Percentiles rank a stretch among this genome's conserved stretches.
Conservation (phyloP, 2,888 invertebrate genomes). For the Pseudolycoriella hygida region DNA sequence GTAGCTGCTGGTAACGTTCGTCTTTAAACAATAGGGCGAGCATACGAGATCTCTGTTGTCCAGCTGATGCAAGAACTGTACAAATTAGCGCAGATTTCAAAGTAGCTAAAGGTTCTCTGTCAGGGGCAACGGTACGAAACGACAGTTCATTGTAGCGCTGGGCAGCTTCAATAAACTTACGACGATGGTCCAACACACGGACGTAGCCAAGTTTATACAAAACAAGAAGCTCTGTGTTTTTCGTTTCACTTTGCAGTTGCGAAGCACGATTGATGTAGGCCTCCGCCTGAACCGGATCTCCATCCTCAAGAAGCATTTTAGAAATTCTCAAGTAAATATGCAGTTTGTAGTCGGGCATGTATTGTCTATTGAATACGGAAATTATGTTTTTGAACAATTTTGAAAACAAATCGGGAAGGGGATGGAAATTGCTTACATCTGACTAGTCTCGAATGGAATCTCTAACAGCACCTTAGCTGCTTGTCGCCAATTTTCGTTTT, state of each 20-base stretch:
- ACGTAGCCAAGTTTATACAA: constrained; percentile 98
- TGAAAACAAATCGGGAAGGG: too few species aligned
- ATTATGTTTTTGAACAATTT: not conserved
- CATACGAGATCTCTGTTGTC: constrained; percentile 93
- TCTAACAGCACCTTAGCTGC: constrained; percentile 91
- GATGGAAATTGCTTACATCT: constrained; percentile 46
- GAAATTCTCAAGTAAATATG: constrained; percentile 96
- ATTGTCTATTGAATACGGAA: constrained; percentile 48
- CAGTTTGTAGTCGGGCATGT: constrained; percentile 89
- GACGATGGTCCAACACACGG: constrained; percentile 81
- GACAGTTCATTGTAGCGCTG: constrained; percentile 60
- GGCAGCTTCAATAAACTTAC: constrained; percentile 53
- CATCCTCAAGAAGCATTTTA: constrained; percentile 83
- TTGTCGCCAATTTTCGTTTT: constrained; percentile 85
- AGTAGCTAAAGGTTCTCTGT: constrained; percentile 86
- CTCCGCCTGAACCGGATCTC: constrained; percentile 93
- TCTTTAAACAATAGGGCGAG: constrained; percentile 95
- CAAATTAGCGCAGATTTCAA: constrained; percentile 91
- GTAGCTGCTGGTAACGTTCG: constrained; percentile 89
- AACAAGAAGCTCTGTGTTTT: constrained; percentile 83
- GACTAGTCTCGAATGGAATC: constrained; percentile 93
- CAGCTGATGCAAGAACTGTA: constrained; percentile 92
- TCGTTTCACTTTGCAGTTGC: constrained; percentile 80
- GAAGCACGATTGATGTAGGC: constrained; percentile 94
- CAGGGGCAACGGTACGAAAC: constrained; percentile 79